Evolutionary conservation across 2,888 invertebrate species (phyloP), one percentile per base, ranked within the genome.

Genomic region (Tolmerus cingulatus): DNA sequence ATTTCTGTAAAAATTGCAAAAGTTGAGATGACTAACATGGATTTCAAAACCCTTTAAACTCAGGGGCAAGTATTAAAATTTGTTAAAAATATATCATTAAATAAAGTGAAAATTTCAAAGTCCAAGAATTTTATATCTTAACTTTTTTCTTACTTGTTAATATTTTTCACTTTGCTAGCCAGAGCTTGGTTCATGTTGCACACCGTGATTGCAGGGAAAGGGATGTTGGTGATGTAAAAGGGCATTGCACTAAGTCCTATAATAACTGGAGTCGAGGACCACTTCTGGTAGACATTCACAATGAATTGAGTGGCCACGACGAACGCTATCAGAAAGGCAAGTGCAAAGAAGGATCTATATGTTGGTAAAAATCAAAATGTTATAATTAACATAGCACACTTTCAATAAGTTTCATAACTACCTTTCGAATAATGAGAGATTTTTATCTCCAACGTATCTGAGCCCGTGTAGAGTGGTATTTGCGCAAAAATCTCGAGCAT

Each of bases 181-280:
- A 95, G 95, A 0, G 95, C 96, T 91, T 96, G 96, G 91, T 97
- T 97, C 92, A 97, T 95, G 91, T 97, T 97, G 91, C 97, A 97
- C 88, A 97, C 95, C 0, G 97, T 97, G 1, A 97, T 93, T 0
- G 97, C 96, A 0, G 97, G 97, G 92, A 97, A 97, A 0, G 97
- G 97, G 87, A 97, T 94, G 87, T 94, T 93, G 3, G 94, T 93
- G 0, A 97, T 93, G 0, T 94, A 93, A 87, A 95, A 95, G 78
- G 95, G 94, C 89, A 95, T 94, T 0, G 97, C 96, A 90, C 95
- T 96, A 87, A 97, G 94, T 77, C 91, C 96, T 86, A 97, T 95
- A 86, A 97, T 96, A 90, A 97, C 95, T 0, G 97, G 97, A 4
- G 95, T 94, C 8, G 94, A 93, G 8, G 94, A 93, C 95, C 96